These are phyloP conservation scores for Xylocampa areola DNA, from an alignment of 2,888 invertebrate species.

Conservation along the genomic window DNA sequence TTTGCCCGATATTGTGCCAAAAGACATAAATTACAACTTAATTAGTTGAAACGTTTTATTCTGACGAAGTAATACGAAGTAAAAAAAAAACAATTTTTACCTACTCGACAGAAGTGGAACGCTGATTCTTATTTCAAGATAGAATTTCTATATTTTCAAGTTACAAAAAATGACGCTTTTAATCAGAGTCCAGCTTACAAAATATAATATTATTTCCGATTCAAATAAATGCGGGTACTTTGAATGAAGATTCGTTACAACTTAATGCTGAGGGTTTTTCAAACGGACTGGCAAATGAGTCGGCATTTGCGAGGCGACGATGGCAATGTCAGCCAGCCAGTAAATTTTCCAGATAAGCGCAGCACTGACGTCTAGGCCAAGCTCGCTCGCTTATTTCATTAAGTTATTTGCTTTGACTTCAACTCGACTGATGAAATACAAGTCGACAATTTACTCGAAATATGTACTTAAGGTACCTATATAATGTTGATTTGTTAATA, in stretches of 20 bases:
- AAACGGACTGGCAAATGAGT: conserved; percentile 85
- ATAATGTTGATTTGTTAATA: conserved; percentile 6
- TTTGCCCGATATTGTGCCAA: conserved; percentile 38
- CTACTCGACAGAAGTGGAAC: not conserved
- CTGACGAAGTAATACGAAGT: conserved; percentile 23
- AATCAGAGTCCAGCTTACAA: conserved; percentile 11
- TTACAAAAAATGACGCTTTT: not conserved
- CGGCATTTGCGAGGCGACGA: conserved; percentile 82
- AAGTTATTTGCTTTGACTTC: conserved; percentile 83
- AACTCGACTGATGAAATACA: conserved; percentile 74
- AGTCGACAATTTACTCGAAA: conserved; percentile 54
- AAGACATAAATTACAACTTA: conserved; percentile 39
- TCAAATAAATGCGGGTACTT: conserved; percentile 46
- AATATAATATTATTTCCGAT: conserved; percentile 19
- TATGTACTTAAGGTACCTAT: conserved; percentile 20
- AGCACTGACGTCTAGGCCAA: conserved; percentile 79
- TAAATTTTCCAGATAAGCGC: conserved; percentile 87
- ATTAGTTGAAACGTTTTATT: conserved; percentile 43
- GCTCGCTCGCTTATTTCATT: conserved; percentile 83
- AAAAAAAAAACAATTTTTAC: conserved; percentile 3
- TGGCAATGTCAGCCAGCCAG: conserved; percentile 85
- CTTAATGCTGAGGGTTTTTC: conserved; percentile 77
- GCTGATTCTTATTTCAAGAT: conserved; percentile 16
- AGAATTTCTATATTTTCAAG: too few species aligned
- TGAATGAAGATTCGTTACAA: conserved; percentile 68